phyloP scores from a whole-genome alignment of 2,888 invertebrate genomes.

The Eupeodes latifasciatus region DNA sequence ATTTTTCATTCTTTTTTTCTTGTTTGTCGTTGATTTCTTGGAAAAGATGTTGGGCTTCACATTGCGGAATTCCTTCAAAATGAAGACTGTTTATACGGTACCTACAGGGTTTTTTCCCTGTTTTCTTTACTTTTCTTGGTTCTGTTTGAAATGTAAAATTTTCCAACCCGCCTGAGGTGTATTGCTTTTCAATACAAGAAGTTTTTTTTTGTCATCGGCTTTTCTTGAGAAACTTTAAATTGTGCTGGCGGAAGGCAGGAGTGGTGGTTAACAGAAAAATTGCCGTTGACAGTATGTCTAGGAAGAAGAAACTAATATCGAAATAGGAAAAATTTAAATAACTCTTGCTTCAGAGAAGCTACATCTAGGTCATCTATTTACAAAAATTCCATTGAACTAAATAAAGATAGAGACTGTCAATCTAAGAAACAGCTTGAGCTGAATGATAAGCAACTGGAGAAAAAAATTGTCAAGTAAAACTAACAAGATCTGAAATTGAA shows the following conservation, averaged over 20 bases:
- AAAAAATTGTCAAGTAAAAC: too few relatives aligned
- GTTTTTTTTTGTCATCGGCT: slow-evolving; percentile 37
- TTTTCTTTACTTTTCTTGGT: background rate
- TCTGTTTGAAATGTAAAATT: slow-evolving; percentile 36
- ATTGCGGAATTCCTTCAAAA: background rate
- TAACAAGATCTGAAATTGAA: too few relatives aligned
- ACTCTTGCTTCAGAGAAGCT: too few relatives aligned
- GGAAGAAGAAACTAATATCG: background rate
- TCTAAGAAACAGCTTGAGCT: too few relatives aligned
- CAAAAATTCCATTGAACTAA: too few relatives aligned
- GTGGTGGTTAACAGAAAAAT: background rate
- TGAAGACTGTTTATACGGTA: background rate
- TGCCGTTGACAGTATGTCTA: background rate
- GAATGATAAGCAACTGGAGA: too few relatives aligned
- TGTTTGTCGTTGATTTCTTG: slow-evolving; percentile 15
- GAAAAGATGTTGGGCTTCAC: slow-evolving; percentile 15
- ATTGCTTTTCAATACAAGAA: slow-evolving; percentile 62
- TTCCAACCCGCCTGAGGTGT: slow-evolving; percentile 42
- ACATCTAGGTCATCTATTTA: too few relatives aligned
- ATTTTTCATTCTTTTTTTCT: background rate
- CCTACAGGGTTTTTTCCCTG: background rate
- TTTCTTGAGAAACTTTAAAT: slow-evolving; percentile 16
- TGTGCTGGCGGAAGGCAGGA: slow-evolving; percentile 3
- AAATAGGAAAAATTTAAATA: too few relatives aligned
- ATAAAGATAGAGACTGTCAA: too few relatives aligned